Percentiles rank a stretch among this genome's conserved stretches.
phyloP scores from a whole-genome alignment of 2,113 vertebrate species.

The Chloebia gouldiae region DNA sequence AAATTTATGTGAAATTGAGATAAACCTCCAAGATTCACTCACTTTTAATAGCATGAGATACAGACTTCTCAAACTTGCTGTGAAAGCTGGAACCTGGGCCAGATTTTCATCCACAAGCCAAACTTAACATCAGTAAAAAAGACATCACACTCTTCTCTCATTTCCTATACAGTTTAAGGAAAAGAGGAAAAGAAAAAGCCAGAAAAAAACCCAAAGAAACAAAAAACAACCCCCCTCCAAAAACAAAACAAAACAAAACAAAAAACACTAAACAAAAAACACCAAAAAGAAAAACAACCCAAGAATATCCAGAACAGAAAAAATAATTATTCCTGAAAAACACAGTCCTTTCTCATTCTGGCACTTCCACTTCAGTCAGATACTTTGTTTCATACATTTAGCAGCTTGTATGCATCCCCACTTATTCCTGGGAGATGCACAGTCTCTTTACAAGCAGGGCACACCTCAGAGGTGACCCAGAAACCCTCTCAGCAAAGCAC shows the following conservation, averaged over 20 bases:
- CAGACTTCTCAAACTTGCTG: slow-evolving; percentile 48
- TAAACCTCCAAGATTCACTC: slow-evolving; percentile 50
- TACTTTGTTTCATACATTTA: background rate
- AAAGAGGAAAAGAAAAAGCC: background rate
- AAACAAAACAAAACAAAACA: background rate
- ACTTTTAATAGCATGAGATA: slow-evolving; percentile 55
- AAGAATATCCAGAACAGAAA: background rate
- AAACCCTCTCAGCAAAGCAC: background rate
- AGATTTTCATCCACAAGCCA: slow-evolving; percentile 5
- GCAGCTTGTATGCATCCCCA: background rate
- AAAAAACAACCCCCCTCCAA: background rate
- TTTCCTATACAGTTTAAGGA: background rate
- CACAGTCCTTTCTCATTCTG: background rate
- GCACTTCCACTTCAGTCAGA: background rate
- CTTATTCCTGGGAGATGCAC: background rate
- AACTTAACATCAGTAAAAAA: slow-evolving; percentile 6
- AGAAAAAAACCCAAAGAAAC: background rate
- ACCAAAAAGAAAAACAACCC: background rate
- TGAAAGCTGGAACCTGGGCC: slow-evolving; percentile 26
- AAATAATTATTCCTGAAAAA: background rate
- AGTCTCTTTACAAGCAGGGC: background rate
- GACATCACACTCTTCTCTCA: background rate
- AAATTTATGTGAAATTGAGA: slow-evolving; percentile 43
- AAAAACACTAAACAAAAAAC: background rate
- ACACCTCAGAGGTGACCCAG: background rate